These are phyloP conservation scores for Nematolebias whitei DNA, from an alignment of 2,113 vertebrate species.

Conservation along the genomic window DNA sequence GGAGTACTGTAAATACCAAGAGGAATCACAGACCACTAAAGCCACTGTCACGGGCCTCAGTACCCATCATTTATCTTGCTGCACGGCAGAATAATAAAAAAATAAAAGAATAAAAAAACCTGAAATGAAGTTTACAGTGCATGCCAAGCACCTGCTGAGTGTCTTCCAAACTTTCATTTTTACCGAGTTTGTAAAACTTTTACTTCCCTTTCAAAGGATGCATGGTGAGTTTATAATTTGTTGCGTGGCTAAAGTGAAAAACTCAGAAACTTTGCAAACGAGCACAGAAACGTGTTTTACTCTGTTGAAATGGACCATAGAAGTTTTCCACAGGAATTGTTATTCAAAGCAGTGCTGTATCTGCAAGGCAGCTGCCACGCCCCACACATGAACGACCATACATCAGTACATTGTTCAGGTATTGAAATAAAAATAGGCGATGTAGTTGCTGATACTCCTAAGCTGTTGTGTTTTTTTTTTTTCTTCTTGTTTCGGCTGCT, in stretches of 20 bases:
- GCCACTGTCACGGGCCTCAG: conserved; percentile 37
- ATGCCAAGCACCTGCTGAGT: conserved; percentile 40
- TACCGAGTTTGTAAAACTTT: conserved; percentile 25
- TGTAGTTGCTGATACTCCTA: too few relatives aligned
- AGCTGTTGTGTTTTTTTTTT: too few relatives aligned
- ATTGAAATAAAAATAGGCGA: too few relatives aligned
- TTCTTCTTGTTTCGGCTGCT: too few relatives aligned
- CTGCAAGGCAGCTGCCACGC: too few relatives aligned
- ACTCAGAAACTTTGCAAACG: too few relatives aligned
- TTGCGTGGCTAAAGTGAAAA: background rate
- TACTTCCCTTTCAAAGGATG: conserved; percentile 6
- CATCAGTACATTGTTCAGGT: too few relatives aligned
- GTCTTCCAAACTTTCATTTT: conserved; percentile 20
- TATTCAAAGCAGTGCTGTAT: too few relatives aligned
- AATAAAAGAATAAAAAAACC: conserved; percentile 19
- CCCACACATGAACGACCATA: too few relatives aligned
- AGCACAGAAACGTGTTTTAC: background rate
- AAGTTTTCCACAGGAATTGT: too few relatives aligned
- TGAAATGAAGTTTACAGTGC: conserved; percentile 43
- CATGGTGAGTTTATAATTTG: background rate
- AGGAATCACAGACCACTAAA: conserved; percentile 39
- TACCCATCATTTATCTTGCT: conserved; percentile 47
- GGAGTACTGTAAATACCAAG: conserved; percentile 20
- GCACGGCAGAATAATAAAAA: conserved; percentile 30
- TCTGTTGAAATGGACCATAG: background rate